Evolutionary conservation across 2,113 vertebrate genomes (phyloP).

Genomic region (Oncorhynchus kisutch): DNA sequence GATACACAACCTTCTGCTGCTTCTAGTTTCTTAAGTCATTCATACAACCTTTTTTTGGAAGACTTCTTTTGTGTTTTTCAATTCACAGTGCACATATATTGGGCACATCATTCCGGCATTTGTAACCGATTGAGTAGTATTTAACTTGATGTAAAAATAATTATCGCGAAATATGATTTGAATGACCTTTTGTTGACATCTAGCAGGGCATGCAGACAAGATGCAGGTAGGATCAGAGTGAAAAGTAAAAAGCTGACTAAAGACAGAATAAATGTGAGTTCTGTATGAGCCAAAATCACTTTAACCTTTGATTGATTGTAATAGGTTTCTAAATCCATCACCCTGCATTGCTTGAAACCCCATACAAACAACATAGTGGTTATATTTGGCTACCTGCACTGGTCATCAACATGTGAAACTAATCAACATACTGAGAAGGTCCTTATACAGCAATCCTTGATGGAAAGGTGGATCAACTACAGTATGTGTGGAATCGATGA

Average conservation of each 20-base stretch:
- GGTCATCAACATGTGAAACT: conserved; percentile 26
- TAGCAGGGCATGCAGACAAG: neutral
- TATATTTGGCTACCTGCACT: conserved; percentile 31
- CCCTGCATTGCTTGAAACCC: conserved; percentile 37
- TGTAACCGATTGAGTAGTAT: too few relatives aligned
- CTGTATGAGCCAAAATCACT: neutral
- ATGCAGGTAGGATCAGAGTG: neutral
- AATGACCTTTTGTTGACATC: neutral
- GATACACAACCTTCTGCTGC: conserved; percentile 46
- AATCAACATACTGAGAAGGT: conserved; percentile 33
- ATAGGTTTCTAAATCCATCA: neutral
- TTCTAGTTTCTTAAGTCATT: conserved; percentile 59
- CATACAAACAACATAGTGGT: conserved; percentile 42
- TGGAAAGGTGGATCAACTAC: conserved; percentile 13
- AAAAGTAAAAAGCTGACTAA: neutral
- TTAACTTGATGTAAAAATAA: too few relatives aligned
- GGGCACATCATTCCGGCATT: too few relatives aligned
- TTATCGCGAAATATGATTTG: neutral
- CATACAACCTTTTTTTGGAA: conserved; percentile 20
- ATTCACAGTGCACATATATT: neutral
- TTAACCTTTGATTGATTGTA: conserved; percentile 10
- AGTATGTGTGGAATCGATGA: conserved; percentile 38
- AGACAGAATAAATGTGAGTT: neutral
- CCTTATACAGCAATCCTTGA: conserved; percentile 17
- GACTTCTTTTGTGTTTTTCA: conserved; percentile 26